Base-by-base conservation (phyloP, 2,797 vertebrate species). In the Danio jaintianensis region DNA sequence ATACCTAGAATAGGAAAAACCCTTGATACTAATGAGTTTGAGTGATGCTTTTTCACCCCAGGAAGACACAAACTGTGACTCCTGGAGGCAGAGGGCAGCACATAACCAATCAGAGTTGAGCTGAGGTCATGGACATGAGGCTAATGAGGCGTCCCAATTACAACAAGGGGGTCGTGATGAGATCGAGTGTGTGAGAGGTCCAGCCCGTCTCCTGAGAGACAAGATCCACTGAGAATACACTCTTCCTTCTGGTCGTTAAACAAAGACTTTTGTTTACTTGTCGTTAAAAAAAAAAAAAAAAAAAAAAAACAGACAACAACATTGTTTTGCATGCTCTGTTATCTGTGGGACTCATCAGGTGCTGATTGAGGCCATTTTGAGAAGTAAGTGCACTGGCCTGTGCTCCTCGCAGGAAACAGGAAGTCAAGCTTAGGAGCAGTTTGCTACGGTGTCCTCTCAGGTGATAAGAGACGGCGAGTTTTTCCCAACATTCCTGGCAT, bases 351-450 rank as follows among this genome's bases (percentile, higher is more conserved):
- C 89, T 91, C 90, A 92, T 92, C 90, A 82, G 85, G 82, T 82
- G 84, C 66, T 89, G 86, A 89, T 87, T 91, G 89, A 83, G 90
- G 90, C 89, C 90, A 86, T 92, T 91, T 91, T 55, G 80, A 75
- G 47, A 69, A 47, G 89, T 82, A 90, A 91, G 93, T 90, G 88
- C 83, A 92, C 85, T 84, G 82, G 84, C 90, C 92, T 89, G 88
- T 91, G 90, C 89, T 88, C 87, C 87, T 89, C 92, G 91, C 91
- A 93, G 93, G 93, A 95, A 94, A 92, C 85, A 91, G 93, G 94
- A 94, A 92, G 92, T 89, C 78, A 36, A 80, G 89, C 89, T 92
- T 87, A 83, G 90, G 89, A 91, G 92, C 92, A 88, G 91, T 89
- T 88, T 90, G 89, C 88, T 85, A 83, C 64, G 82, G 87, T 86